Base-by-base conservation (phyloP, 2,888 invertebrate species). In the Xiphydria camelus region DNA sequence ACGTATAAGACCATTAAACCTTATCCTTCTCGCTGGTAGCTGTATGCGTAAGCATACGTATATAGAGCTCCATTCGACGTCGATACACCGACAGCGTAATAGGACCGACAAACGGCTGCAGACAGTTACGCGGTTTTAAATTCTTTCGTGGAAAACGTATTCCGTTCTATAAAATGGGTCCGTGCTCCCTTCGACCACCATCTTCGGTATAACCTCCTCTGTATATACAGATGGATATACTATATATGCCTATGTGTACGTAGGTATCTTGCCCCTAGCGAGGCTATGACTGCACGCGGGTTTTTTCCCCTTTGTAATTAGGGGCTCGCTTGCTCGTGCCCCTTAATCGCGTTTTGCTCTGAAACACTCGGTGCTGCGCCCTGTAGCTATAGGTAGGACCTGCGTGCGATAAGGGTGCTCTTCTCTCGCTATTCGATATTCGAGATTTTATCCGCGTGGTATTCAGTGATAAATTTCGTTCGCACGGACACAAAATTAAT, bases 111-210 rank as follows among this genome's bases (percentile, higher is more conserved):
- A 41, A 49, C 7, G 14, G 57, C n/a, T n/a, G n/a, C 58, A 53
- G 54, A 57, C 57, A 53, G 50, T 46, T 59, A 59, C 63, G 57
- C 50, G 48, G 52, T 49, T 59, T 51, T 55, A 62, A 64, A 64
- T 59, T 55, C 59, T 61, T 71, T 70, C 70, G 57, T 55, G 58
- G 69, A 71, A 70, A 55, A 57, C 57, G 47, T 53, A 60, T 60
- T 59, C 45, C 50, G 51, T 56, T 58, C 57, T 63, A 64, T 66
- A 64, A 69, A 70, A 68, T 64, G 55, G 38, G 44, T 48, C 52
- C 52, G 9, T 38, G 9, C 39, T 32, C 22, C 2, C 36, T 12
- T n/a, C 37, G 29, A 43, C 51, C 32, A 37, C 41, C 47, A 36
- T 41, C 47, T 47, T 47, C 12, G n/a, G n/a, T n/a, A 19, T 39